Base-by-base conservation (phyloP, 1,140 invertebrate genomes). In the Lasaia peninsularis region DNA sequence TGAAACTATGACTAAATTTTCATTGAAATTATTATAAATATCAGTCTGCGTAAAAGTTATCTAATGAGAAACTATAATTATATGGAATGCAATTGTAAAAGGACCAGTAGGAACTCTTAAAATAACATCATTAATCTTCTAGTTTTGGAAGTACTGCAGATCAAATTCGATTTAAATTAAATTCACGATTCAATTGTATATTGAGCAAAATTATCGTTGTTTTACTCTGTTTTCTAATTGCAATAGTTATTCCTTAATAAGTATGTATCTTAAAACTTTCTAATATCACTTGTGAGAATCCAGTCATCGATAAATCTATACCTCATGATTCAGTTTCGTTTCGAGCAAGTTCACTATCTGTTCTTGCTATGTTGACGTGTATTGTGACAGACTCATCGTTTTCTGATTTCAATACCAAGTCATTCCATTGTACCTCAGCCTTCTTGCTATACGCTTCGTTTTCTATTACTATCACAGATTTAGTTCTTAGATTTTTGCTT, bases 371-470 rank as follows among this genome's bases (percentile, higher is more conserved):
- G 56, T 84, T 86, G 2, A 89, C 86, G 34, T 88, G 83, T 33
- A 89, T 87, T 2, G 85, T 87, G 16, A 89, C 83, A 5, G 84
- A 78, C 68, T 89, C 84, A 50, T 88, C 85, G 16, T 71, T 81
- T 9, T 86, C 80, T 0, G 85, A 74, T 65, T 87, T 88, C 68
- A 82, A 71, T 14, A 82, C 71, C 0, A 82, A 72, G 56, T 89
- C 82, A 52, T 77, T 84, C 82, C 84, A 86, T 63, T 88, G 84
- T 1, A 88, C 73, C 60, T 88, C 82, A 7, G 85, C 86, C 68
- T 87, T 88, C 71, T 86, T 89, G 12, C 81, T 78, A 49, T 87
- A 89, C 3, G 76, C 65, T 61, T 86, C 83, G 60, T 88, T 87
- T 44, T 88, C 86, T 37, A 88, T 86, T 5, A 83, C 52, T 35